These are phyloP conservation scores for Exocentrus adspersus DNA, from an alignment of 2,888 invertebrate species.

Conservation along the genomic window DNA sequence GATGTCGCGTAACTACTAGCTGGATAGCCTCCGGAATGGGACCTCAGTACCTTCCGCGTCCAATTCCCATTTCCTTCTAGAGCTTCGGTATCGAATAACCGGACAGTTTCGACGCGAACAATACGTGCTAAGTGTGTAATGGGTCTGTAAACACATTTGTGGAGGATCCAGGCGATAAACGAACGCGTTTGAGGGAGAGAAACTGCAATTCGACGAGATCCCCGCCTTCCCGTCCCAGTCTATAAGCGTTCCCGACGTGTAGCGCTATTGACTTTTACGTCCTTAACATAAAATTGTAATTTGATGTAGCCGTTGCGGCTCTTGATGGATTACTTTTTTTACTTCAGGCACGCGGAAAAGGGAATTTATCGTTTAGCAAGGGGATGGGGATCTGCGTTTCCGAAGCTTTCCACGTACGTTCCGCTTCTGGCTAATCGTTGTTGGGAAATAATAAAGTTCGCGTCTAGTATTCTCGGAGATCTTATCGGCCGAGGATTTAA, in stretches of 20 bases:
- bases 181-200: too few relatives aligned
- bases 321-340: constrained; percentile 32
- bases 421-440: too few relatives aligned
- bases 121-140: constrained; percentile 23
- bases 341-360: background rate
- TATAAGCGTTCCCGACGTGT: constrained; percentile 33
- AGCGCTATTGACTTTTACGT: constrained; percentile 36
- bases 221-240: too few relatives aligned
- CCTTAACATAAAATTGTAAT: constrained; percentile 34
- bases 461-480: constrained; percentile 18
- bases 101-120: constrained; percentile 16
- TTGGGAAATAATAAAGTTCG: too few relatives aligned
- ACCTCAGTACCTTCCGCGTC: too few relatives aligned
- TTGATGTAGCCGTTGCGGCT: constrained; percentile 20
- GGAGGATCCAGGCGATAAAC: constrained; percentile 20
- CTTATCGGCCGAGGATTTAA: constrained; percentile 20
- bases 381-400: too few relatives aligned
- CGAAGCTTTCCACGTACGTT: too few relatives aligned
- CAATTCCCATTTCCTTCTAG: too few relatives aligned
- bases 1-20: too few relatives aligned
- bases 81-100: constrained; percentile 14
- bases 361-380: background rate
- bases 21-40: too few relatives aligned
- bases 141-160: constrained; percentile 23
- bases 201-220: too few relatives aligned